Evolutionary conservation across 2,113 vertebrate genomes (phyloP).

Genomic region (Chiloscyllium plagiosum): DNA sequence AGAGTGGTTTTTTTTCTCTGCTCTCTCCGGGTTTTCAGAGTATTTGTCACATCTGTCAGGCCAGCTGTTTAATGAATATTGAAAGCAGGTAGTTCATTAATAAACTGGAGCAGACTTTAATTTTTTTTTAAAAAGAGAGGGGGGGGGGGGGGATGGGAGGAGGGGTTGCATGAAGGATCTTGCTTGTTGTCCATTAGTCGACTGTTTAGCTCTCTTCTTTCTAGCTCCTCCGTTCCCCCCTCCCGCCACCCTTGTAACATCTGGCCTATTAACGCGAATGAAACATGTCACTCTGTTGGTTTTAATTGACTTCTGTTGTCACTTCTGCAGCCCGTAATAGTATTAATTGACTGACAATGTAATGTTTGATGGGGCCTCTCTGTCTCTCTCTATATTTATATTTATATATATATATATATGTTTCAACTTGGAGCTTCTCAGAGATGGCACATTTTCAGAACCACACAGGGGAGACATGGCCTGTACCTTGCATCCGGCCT

Average conservation of each 20-base stretch:
- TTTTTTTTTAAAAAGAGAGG: background rate
- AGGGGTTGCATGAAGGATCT: background rate
- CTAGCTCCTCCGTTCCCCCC: slow-evolving; percentile 43
- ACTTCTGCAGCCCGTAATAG: slow-evolving; percentile 61
- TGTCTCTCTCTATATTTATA: background rate
- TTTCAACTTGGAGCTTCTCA: background rate
- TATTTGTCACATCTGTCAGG: slow-evolving; percentile 67
- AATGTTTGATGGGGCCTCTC: slow-evolving; percentile 39
- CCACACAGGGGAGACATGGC: background rate
- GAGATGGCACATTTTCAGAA: background rate
- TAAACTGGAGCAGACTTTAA: slow-evolving; percentile 41
- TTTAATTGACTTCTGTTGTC: slow-evolving; percentile 56
- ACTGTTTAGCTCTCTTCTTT: background rate
- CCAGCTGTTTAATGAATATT: slow-evolving; percentile 72
- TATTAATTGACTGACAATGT: slow-evolving; percentile 60
- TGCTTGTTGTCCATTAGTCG: background rate
- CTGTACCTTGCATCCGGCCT: background rate
- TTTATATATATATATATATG: background rate
- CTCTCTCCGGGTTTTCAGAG: slow-evolving; percentile 67
- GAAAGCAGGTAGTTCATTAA: slow-evolving; percentile 67
- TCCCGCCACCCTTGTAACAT: slow-evolving; percentile 43
- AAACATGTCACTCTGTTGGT: slow-evolving; percentile 53
- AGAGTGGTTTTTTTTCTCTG: slow-evolving; percentile 56
- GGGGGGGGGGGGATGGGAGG: slow-evolving; percentile 46
- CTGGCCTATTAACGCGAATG: slow-evolving; percentile 58